phyloP scores from a whole-genome alignment of 2,113 vertebrate species.

The Mormyrus lacerda region DNA sequence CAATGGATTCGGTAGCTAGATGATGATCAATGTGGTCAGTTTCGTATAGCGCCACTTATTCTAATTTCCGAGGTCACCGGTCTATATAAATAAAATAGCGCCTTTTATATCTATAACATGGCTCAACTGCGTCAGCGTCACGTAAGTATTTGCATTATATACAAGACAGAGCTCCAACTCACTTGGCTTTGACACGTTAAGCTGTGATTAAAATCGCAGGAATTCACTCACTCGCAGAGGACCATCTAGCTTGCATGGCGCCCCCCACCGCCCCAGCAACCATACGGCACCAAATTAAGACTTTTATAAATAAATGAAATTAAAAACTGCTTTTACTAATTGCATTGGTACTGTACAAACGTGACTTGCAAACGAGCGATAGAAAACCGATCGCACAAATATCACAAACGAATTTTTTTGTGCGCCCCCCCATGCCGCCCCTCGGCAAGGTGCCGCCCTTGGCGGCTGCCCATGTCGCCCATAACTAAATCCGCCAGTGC shows the following conservation, averaged over 20 bases:
- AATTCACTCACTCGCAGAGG: not conserved
- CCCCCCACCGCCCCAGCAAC: not conserved
- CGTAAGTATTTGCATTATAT: not conserved
- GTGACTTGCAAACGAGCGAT: not conserved
- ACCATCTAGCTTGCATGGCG: not conserved
- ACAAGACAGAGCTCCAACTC: not conserved
- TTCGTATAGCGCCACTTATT: slow-evolving; percentile 18
- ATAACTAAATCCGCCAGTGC: not conserved
- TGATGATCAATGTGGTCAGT: slow-evolving; percentile 27
- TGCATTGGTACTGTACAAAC: not conserved
- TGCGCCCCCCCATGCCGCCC: not conserved
- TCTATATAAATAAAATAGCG: slow-evolving; percentile 28
- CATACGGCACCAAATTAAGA: not conserved
- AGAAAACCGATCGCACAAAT: not conserved
- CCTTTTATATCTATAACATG: slow-evolving; percentile 12
- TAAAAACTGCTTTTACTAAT: not conserved
- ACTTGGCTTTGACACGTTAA: not conserved
- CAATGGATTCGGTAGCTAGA: not conserved
- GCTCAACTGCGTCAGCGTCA: not conserved
- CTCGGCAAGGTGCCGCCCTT: not conserved
- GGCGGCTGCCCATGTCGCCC: not conserved
- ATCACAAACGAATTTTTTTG: not conserved
- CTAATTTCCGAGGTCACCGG: slow-evolving; percentile 30
- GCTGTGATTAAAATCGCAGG: slow-evolving; percentile 20
- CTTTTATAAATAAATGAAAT: not conserved